phyloP scores from a whole-genome alignment of 2,797 vertebrate genomes.

The Pelobates cultripes region DNA sequence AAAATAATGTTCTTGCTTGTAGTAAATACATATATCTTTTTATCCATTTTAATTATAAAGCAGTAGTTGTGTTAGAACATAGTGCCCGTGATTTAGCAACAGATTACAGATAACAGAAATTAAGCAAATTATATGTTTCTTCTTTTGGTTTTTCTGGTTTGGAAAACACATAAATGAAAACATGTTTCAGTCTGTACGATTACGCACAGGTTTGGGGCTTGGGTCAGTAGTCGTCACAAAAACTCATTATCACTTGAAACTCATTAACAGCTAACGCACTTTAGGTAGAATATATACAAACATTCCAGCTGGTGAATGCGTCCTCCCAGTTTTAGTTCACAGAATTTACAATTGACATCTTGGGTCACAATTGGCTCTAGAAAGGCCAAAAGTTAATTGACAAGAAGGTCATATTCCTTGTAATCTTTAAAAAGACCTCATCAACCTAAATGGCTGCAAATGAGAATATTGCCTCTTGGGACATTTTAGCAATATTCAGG shows the following conservation, averaged over 20 bases:
- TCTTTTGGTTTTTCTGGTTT: not conserved
- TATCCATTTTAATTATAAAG: not conserved
- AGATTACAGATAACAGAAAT: not conserved
- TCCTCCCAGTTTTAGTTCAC: not conserved
- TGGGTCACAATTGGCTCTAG: constrained; percentile 40
- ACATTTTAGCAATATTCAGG: constrained; percentile 2
- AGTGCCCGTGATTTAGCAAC: not conserved
- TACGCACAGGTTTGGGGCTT: not conserved
- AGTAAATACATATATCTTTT: not conserved
- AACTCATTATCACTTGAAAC: constrained; percentile 32
- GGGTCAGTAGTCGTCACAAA: not conserved
- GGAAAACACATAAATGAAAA: not conserved
- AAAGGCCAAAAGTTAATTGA: constrained; percentile 52
- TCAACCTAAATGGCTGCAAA: constrained; percentile 30
- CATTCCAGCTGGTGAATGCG: constrained; percentile 14
- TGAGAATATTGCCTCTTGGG: constrained; percentile 20
- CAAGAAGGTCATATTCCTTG: constrained; percentile 41
- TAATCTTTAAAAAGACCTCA: constrained; percentile 39
- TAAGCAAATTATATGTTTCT: not conserved
- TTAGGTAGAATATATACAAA: constrained; percentile 6
- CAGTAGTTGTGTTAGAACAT: not conserved
- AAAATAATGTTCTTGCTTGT: not conserved
- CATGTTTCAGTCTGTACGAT: not conserved
- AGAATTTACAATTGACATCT: constrained; percentile 38
- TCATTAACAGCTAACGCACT: constrained; percentile 30